Conservation (phyloP, 2,113 vertebrate species). For the Polyodon spathula region DNA sequence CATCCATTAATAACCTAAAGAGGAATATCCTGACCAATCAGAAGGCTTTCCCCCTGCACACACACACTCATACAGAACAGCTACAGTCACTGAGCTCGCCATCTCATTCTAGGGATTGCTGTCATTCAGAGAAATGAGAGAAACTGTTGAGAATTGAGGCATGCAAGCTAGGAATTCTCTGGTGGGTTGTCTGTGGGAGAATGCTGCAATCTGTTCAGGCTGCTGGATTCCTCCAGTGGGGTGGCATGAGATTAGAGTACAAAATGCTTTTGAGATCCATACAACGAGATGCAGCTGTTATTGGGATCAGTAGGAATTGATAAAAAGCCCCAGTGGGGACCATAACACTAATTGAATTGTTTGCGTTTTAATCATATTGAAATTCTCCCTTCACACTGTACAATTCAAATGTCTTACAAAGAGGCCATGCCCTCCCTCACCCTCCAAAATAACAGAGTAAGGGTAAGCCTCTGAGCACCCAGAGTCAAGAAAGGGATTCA, state of each 20-base stretch:
- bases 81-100: constrained; percentile 25
- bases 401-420: no score
- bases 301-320: neutral
- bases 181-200: constrained; percentile 48
- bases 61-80: constrained; percentile 9
- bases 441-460: no score
- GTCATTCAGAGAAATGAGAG: constrained; percentile 40
- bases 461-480: no score
- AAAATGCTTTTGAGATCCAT: neutral
- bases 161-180: constrained; percentile 36
- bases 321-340: neutral
- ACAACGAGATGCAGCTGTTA: neutral
- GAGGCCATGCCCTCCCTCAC: no score
- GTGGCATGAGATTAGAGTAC: constrained; percentile 24
- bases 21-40: constrained; percentile 20
- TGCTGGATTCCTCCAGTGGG: constrained; percentile 42
- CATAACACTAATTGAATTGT: neutral
- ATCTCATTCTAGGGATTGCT: constrained; percentile 19
- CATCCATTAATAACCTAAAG: constrained; percentile 38
- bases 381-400: neutral
- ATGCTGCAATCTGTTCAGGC: constrained; percentile 50
- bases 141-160: constrained; percentile 9
- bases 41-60: constrained; percentile 14
- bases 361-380: neutral
- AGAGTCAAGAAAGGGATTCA: no score